A percentile compares a stretch with the other conserved stretches of the same genome.
Conservation (phyloP, 2,113 vertebrate species). For the Narcine bancroftii region DNA sequence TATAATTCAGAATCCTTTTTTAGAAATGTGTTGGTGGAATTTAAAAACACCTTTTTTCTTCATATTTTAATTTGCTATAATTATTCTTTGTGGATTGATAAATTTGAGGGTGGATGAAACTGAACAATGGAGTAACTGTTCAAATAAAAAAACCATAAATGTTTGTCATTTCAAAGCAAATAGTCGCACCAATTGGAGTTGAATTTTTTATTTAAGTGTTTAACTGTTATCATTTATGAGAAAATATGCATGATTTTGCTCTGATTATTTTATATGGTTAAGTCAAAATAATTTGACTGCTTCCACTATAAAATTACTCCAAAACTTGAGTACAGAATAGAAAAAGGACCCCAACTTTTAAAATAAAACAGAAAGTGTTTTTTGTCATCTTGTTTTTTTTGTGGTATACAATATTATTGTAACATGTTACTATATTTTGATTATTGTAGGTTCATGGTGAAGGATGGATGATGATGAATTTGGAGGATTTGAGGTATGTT, state of each 20-base stretch:
- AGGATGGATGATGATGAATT: constrained; percentile 71
- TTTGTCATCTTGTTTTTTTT: background rate
- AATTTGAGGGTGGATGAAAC: background rate
- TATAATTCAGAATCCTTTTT: background rate
- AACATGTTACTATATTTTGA: background rate
- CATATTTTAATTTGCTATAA: background rate
- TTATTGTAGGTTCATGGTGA: constrained; percentile 48
- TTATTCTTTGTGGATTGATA: background rate
- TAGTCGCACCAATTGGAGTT: background rate
- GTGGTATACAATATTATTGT: background rate
- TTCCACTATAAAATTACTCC: background rate
- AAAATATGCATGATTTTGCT: too few species aligned
- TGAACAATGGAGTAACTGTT: background rate
- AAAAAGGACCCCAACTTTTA: background rate
- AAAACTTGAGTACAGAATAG: background rate
- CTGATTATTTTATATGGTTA: background rate
- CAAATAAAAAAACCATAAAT: background rate
- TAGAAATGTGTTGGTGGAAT: background rate
- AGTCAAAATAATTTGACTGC: background rate
- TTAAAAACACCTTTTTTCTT: background rate
- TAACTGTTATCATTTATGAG: background rate
- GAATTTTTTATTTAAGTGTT: background rate
- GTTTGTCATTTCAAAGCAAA: background rate
- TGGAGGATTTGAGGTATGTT: constrained; percentile 68
- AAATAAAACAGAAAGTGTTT: background rate